Evolutionary conservation across 2,888 invertebrate species (phyloP).

Genomic region (Miltochrista miniata): DNA sequence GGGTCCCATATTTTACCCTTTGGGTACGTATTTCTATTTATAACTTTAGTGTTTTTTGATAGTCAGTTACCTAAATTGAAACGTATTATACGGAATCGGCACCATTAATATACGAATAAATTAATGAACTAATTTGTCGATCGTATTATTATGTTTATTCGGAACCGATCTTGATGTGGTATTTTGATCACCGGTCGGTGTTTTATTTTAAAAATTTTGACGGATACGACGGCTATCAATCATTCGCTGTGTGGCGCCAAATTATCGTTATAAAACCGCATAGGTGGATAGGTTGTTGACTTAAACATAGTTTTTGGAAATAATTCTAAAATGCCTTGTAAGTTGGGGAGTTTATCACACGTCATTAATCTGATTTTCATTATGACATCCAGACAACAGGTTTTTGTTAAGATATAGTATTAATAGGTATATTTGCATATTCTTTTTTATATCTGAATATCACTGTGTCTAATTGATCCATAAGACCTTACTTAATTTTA

Average conservation of each 20-base stretch:
- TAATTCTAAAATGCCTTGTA: constrained; percentile 26
- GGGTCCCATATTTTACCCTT: no score
- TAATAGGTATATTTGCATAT: no score
- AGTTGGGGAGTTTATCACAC: constrained; percentile 29
- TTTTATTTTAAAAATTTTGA: constrained; percentile 55
- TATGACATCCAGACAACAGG: neutral
- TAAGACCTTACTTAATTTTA: no score
- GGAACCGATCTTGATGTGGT: constrained; percentile 48
- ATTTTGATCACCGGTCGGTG: constrained; percentile 47
- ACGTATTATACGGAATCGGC: no score
- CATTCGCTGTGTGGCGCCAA: constrained; percentile 55
- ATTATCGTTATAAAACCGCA: constrained; percentile 59
- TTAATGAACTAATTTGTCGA: constrained; percentile 40
- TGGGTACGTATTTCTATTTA: no score
- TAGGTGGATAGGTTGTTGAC: constrained; percentile 51
- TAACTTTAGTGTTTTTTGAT: no score
- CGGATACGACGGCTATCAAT: constrained; percentile 65
- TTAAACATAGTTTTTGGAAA: constrained; percentile 44
- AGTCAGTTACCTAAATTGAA: no score
- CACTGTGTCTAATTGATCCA: no score
- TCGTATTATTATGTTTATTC: constrained; percentile 47
- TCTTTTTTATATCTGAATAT: no score
- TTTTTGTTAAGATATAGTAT: no score
- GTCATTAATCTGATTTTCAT: constrained; percentile 20
- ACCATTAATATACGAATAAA: constrained; percentile 22